Evolutionary conservation across 1,140 invertebrate species (phyloP), one percentile per base, ranked within the genome.

Genomic region (Nasonia longicornis): DNA sequence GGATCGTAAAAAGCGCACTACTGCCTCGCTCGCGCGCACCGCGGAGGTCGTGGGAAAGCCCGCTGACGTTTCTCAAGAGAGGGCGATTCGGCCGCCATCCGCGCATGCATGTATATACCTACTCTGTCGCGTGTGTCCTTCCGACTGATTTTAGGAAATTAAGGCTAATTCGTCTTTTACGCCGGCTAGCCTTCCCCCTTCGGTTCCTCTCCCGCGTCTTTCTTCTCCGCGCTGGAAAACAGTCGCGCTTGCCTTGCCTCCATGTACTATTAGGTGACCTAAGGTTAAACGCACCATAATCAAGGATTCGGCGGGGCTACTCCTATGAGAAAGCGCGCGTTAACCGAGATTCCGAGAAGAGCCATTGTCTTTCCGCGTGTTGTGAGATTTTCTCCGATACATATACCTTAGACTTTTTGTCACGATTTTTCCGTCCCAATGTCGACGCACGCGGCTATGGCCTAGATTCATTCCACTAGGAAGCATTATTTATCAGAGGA

Each of bases 91-190:
- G 64, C 64, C 64, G 64, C 8, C 64, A n/a, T 42, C 31, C 12
- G 69, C 6, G 64, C 10, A 16, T 11, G 2, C 10, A 7, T 10
- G 2, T 31, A 31, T 26, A 26, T 26, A 26, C 26, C 26, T 35
- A 35, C 31, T 35, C 31, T 35, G 10, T 70, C 31, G 31, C 22
- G 16, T 0, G 3, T 42, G 71, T n/a, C 71, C 71, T 73, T 73
- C 38, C 71, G 6, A 45, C 38, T 79, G 81, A 88, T 84, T 87
- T 88, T 86, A 85, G 85, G 84, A 83, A 78, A 83, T 63, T 84
- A 84, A 84, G 84, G 82, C 78, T 84, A 78, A 83, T 82, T 80
- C 35, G 42, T 82, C 58, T 72, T 79, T 80, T 70, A 74, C 12
- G 73, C 74, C n/a, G 3, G 69, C 29, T 14, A 73, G 29, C 71